Evolutionary conservation across 2,113 vertebrate species (phyloP).

Genomic region (Aleadryas rufinucha): DNA sequence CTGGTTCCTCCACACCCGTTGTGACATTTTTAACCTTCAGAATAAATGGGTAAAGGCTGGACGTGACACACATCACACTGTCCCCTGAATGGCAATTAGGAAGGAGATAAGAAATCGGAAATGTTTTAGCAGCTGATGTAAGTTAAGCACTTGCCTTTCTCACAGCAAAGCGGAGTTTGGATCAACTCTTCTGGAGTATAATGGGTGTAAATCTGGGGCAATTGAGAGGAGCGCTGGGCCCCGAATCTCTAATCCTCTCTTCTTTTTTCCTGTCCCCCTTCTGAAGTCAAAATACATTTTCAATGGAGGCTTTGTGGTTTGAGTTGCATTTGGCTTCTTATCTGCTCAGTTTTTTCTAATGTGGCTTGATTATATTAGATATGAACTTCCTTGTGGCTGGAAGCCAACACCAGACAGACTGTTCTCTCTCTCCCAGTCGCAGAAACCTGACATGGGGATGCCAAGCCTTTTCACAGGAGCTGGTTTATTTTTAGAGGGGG

Average conservation of each 20-base stretch:
- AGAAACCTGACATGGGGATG: constrained; percentile 48
- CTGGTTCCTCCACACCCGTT: not conserved
- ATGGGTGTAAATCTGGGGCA: not conserved
- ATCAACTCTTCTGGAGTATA: not conserved
- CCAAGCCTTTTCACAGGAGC: constrained; percentile 35
- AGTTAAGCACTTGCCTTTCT: not conserved
- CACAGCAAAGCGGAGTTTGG: not conserved
- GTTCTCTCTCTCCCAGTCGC: not conserved
- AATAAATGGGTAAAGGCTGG: not conserved
- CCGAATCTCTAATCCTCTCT: not conserved
- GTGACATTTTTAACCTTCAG: constrained; percentile 27
- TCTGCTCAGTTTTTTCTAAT: constrained; percentile 33
- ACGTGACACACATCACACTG: constrained; percentile 9
- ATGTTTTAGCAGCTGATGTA: constrained; percentile 16
- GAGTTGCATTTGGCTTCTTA: constrained; percentile 47
- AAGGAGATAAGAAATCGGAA: constrained; percentile 18
- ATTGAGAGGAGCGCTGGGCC: not conserved
- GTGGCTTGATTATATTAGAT: constrained; percentile 48
- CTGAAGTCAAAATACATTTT: constrained; percentile 42
- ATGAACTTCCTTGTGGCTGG: constrained; percentile 53
- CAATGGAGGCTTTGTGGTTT: constrained; percentile 47
- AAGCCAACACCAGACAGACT: constrained; percentile 20
- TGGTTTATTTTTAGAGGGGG: constrained; percentile 53
- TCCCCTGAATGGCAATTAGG: constrained; percentile 26
- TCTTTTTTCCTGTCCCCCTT: not conserved